Base-by-base conservation (phyloP, 2,888 invertebrate species). In the Mimas tiliae region DNA sequence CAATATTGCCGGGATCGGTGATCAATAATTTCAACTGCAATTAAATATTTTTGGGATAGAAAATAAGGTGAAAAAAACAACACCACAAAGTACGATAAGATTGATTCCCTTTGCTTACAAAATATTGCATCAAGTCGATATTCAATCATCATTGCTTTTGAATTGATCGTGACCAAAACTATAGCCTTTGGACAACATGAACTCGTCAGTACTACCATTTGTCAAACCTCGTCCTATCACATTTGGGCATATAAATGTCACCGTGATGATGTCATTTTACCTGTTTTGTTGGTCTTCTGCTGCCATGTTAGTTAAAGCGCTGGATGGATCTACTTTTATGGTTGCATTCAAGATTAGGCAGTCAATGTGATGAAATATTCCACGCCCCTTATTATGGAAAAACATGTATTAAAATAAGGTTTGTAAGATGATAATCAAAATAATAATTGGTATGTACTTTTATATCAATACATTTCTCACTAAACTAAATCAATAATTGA, bases 211-310 rank as follows among this genome's bases (percentile, higher is more conserved):
- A 42, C 58, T 19, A 58, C 42, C 58, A 58, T 58, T 58, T 58
- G 38, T 58, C 38, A 58, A 19, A 42, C 38, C 34, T n/a, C 58
- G 42, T 38, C 58, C 19, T 55, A 58, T 42, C 58, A 42, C 6
- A 58, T 58, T 42, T 58, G 58, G 58, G 16, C 58, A 42, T 58
- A 34, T 52, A 65, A 47, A 47, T 55, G 65, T 58, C 47, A 33
- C 48, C 34, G 48, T 34, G 65, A 48, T 65, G 55, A 58, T 65
- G 65, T 65, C 65, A 65, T 65, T 19, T 55, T 48, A 48, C 47
- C 48, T 19, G 38, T 58, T 34, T 19, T 38, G 38, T 58, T 12
- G 38, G 9, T 21, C 6, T 38, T 16, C 19, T 19, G 42, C 11
- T 58, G 19, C 7, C 38, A 58, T 58, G 42, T 38, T 11, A 19